Percentiles rank a stretch among this genome's conserved stretches.
Evolutionary conservation across 2,113 vertebrate species (phyloP).

Genomic region (Myiopsitta monachus): DNA sequence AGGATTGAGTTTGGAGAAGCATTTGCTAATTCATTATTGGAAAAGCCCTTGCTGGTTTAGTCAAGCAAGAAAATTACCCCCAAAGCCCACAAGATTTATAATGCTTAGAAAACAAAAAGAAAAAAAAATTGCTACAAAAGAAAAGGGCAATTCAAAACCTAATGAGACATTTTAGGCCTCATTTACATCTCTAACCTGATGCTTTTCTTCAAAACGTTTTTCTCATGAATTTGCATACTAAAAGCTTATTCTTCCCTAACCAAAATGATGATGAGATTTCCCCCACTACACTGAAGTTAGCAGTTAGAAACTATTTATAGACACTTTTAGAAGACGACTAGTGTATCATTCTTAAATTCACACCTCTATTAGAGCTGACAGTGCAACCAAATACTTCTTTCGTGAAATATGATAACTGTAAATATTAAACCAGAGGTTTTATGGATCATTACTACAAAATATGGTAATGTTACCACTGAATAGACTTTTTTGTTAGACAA

Average conservation of each 20-base stretch:
- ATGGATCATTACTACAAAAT: background rate
- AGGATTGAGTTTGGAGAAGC: constrained; percentile 64
- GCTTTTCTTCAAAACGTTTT: constrained; percentile 77
- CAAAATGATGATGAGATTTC: constrained; percentile 76
- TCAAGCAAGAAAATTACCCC: constrained; percentile 80
- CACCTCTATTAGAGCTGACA: constrained; percentile 19
- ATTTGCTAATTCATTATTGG: constrained; percentile 74
- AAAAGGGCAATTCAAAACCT: constrained; percentile 79
- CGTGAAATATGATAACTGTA: background rate
- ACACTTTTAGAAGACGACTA: constrained; percentile 37
- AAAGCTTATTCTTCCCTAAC: constrained; percentile 77
- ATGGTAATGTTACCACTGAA: background rate
- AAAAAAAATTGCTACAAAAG: constrained; percentile 43
- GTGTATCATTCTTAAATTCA: constrained; percentile 47
- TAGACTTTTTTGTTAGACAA: background rate
- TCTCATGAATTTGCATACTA: constrained; percentile 78
- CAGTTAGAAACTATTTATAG: constrained; percentile 56
- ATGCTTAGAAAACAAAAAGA: constrained; percentile 69
- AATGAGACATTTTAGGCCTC: constrained; percentile 83
- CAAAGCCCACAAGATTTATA: constrained; percentile 80
- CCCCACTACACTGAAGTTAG: constrained; percentile 61
- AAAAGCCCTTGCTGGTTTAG: constrained; percentile 71
- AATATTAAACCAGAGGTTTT: background rate
- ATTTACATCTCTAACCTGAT: constrained; percentile 81
- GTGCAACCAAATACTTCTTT: background rate